Evolutionary conservation across 2,888 invertebrate species (phyloP).

Genomic region (Aleiodes testaceus): DNA sequence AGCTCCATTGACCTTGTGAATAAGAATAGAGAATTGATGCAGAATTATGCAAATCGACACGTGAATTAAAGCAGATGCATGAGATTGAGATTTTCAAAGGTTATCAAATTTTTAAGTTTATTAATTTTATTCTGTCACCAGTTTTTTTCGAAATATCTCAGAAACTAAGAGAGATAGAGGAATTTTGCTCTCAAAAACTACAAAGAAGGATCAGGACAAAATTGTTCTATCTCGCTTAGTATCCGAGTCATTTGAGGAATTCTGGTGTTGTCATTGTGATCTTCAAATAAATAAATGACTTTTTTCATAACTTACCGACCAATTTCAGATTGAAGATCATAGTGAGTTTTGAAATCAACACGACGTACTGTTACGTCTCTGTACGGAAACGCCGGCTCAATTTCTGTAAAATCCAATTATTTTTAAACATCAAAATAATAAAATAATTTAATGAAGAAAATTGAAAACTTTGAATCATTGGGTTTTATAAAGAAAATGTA

Average conservation of each 20-base stretch:
- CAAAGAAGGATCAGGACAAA: too few species aligned
- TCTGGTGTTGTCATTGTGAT: neutral
- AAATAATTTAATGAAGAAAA: neutral
- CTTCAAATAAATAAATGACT: slow-evolving; percentile 6
- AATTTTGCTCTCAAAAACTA: too few species aligned
- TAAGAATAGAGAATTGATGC: neutral
- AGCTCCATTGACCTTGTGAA: slow-evolving; percentile 55
- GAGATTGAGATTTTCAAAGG: too few species aligned
- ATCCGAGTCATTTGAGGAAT: neutral
- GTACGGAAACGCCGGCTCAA: slow-evolving; percentile 91
- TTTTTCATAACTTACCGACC: slow-evolving; percentile 83
- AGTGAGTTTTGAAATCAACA: slow-evolving; percentile 90
- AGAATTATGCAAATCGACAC: neutral
- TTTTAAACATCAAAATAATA: slow-evolving; percentile 10
- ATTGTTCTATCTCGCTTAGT: too few species aligned
- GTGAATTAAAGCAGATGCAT: too few species aligned
- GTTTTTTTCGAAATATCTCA: too few species aligned
- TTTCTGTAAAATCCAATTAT: slow-evolving; percentile 77
- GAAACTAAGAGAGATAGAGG: too few species aligned
- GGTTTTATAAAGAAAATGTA: slow-evolving; percentile 10
- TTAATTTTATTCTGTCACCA: too few species aligned
- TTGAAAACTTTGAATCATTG: slow-evolving; percentile 25
- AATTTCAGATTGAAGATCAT: slow-evolving; percentile 90
- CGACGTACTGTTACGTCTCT: slow-evolving; percentile 90
- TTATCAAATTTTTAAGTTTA: too few species aligned